Base-by-base conservation (phyloP, 2,113 vertebrate genomes). In the Anguilla japonica region DNA sequence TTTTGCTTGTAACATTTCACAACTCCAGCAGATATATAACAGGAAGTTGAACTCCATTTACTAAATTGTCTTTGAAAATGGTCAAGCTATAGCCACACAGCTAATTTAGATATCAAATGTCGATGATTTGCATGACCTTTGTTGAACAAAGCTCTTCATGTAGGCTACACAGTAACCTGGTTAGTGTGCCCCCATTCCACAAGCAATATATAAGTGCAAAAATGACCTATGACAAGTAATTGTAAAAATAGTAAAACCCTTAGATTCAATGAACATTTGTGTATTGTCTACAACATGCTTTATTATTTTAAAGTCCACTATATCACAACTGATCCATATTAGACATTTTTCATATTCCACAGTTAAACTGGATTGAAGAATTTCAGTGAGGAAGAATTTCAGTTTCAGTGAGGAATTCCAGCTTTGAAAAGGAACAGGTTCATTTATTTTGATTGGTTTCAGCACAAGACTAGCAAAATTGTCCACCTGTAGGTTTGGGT, bases 401-500 rank as follows among this genome's bases (percentile, higher is more conserved):
- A 20, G 2, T 67, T 67, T 67, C 60, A 67, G 18, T 26, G 60
- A 67, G 60, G 60, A 67, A 67, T 22, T 29, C 26, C 71, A 29
- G 8, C 26, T 11, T 75, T 75, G 9, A 75, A 75, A 34, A 75
- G 26, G 26, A 75, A 75, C 71, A 29, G 71, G 71, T 29, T 29
- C 11, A 34, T 9, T 26, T 75, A 5, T 26, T 11, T 34, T 75
- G 60, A 67, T 26, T 67, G 60, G 57, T 46, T 46, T 16, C 57
- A 60, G 26, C 26, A 2, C 9, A 71, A 20, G 63, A 71, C 26
- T n/a, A 26, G 63, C 63, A n/a, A n/a, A 1, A 20, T n/a, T 22
- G 63, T 71, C 63, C 63, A 71, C 63, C 63, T 71, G 63, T 71
- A 20, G 63, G 22, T n/a, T 71, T 85, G 84, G 78, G 43, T 50